These are phyloP conservation scores for Poliocrania exsul DNA, from an alignment of 2,797 vertebrate species.

Conservation along the genomic window DNA sequence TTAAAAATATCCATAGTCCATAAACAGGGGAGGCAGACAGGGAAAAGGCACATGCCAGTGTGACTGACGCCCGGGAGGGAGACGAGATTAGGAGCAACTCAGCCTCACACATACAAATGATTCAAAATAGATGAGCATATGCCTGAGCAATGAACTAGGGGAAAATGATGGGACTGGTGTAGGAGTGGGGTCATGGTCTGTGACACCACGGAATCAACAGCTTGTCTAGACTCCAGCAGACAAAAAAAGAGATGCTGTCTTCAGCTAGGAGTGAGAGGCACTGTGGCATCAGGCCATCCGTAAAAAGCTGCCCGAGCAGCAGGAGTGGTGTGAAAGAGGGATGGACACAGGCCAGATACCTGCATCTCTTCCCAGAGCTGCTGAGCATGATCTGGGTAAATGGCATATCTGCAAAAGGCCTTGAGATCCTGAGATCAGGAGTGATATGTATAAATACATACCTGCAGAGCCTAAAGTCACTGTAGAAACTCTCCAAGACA, in stretches of 20 bases:
- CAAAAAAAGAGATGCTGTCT: conserved; percentile 26
- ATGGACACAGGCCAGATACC: background rate
- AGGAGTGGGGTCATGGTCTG: conserved; percentile 32
- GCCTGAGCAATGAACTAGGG: conserved; percentile 21
- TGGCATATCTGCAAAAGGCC: background rate
- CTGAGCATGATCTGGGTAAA: background rate
- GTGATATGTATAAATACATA: rapidly evolving
- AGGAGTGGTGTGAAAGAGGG: background rate
- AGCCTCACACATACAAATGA: conserved; percentile 18
- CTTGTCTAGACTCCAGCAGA: conserved; percentile 45
- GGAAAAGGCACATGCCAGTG: conserved; percentile 50
- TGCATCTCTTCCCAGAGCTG: background rate
- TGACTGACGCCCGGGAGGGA: conserved; percentile 29
- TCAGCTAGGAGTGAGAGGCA: background rate
- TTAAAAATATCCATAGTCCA: conserved; percentile 67
- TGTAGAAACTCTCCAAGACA: no score
- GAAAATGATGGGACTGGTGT: background rate
- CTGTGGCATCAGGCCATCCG: background rate
- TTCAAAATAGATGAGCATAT: conserved; percentile 58
- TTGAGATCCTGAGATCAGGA: background rate
- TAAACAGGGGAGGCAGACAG: conserved; percentile 59
- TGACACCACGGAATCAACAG: conserved; percentile 29
- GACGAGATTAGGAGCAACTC: conserved; percentile 45
- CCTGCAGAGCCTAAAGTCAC: background rate
- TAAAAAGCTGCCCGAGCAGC: background rate